Base-by-base conservation (phyloP, 2,113 vertebrate genomes). In the Psilopsiagon aurifrons region DNA sequence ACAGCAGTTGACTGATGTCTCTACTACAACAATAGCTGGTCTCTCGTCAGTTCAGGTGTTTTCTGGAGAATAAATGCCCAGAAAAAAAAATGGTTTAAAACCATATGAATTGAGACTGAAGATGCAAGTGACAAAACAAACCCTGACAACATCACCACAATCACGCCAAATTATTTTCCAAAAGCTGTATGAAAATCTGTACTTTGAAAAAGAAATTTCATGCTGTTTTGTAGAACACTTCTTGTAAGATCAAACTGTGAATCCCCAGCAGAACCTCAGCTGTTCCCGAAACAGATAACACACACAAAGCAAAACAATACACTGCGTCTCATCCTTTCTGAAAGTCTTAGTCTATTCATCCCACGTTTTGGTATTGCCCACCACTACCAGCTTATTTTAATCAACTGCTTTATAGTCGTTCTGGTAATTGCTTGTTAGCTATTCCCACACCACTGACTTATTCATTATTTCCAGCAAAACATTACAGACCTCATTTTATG, bases 211-310 rank as follows among this genome's bases (percentile, higher is more conserved):
- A 37, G 23, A 73, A 87, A 17, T 85, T 92, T 87, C 16, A n/a
- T 51, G 63, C 46, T 64, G 62, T 62, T 95, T 86, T 77, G 81
- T 28, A 77, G 51, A 66, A 44, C 46, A 35, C 25, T 93, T 90
- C 75, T 86, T 73, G 43, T 74, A 86, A 95, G 39, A 62, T 55
- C 87, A 90, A 95, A 82, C 83, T 76, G 87, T 89, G 91, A 94
- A 97, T 96, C 90, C 94, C 78, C 94, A 94, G 92, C 70, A 89
- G 73, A 96, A 71, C 44, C 77, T 91, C 70, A 70, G 37, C 88
- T 94, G 57, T 85, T 97, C 84, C 94, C 18, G n/a, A 96, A 96
- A 83, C 69, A 96, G 92, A 88, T 95, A 95, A 96, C 96, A 95
- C n/a, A n/a, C 70, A 94, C 93, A 97, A 91, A 94, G 54, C 57